phyloP scores from a whole-genome alignment of 2,113 vertebrate species.

The Zosterops pallidus region DNA sequence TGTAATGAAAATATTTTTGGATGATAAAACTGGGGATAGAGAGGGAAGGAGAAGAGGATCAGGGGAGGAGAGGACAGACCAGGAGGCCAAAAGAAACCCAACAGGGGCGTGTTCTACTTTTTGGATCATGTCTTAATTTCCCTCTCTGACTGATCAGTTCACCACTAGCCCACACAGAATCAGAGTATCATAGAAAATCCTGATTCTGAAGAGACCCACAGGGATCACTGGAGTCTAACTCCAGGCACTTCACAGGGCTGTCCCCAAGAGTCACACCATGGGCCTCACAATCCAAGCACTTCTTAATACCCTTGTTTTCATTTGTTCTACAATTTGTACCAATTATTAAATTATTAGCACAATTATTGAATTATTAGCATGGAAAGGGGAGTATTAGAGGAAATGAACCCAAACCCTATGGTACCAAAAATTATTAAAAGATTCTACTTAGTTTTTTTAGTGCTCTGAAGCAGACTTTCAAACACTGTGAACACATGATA shows the following conservation, averaged over 20 bases:
- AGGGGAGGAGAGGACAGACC: not conserved
- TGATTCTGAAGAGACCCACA: not conserved
- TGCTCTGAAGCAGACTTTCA: not conserved
- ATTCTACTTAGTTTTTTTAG: not conserved
- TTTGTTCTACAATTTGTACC: not conserved
- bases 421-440: not conserved
- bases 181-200: not conserved
- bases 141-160: not conserved
- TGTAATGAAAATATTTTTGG: not conserved
- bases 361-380: not conserved
- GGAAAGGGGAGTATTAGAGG: not conserved
- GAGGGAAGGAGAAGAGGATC: not conserved
- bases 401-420: not conserved
- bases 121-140: not conserved
- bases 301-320: not conserved
- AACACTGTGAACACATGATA: fast-evolving
- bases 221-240: too few species aligned
- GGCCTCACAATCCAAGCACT: not conserved
- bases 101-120: fast-evolving
- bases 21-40: not conserved
- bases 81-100: not conserved
- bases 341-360: not conserved
- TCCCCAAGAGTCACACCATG: not conserved
- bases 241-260: fast-evolving
- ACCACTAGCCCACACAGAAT: not conserved